These are phyloP conservation scores for Siniperca knerii DNA, from an alignment of 2,113 vertebrate species.

Conservation along the genomic window DNA sequence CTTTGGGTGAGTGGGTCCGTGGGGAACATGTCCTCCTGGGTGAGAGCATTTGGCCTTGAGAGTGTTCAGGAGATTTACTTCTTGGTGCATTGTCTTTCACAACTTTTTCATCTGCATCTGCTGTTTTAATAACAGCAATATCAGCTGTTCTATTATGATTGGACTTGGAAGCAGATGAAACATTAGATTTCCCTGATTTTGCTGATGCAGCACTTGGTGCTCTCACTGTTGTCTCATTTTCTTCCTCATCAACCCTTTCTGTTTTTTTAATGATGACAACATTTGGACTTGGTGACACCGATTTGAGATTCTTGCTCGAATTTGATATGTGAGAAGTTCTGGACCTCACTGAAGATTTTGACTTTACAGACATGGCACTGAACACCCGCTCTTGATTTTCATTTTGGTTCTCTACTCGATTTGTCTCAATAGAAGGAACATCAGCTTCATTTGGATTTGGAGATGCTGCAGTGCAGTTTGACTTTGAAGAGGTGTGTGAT, in stretches of 20 bases:
- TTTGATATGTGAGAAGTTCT: conserved; percentile 52
- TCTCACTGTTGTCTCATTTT: conserved; percentile 35
- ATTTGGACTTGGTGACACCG: conserved; percentile 37
- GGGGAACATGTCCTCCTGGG: conserved; percentile 38
- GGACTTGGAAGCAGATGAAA: conserved; percentile 47
- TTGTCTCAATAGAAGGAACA: conserved; percentile 7
- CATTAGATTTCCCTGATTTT: conserved; percentile 72
- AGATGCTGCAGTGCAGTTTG: conserved; percentile 33
- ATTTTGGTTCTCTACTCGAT: conserved; percentile 10
- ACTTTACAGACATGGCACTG: conserved; percentile 66
- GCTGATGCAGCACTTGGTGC: conserved; percentile 56
- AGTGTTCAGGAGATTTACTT: conserved; percentile 31
- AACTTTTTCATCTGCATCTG: conserved; percentile 16
- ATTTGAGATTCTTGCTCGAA: conserved; percentile 29
- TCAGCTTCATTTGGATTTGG: conserved; percentile 16
- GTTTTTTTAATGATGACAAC: conserved; percentile 51
- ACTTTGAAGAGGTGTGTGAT: conserved; percentile 41
- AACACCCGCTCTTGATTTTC: conserved; percentile 8
- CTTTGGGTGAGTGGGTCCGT: conserved; percentile 26
- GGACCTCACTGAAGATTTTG: conserved; percentile 61
- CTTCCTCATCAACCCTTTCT: conserved; percentile 41
- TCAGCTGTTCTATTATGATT: conserved; percentile 8
- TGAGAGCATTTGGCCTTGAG: conserved; percentile 43
- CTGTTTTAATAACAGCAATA: conserved; percentile 35
- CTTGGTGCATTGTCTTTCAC: conserved; percentile 20